Conservation (phyloP, 2,888 invertebrate species). For the Dryobotodes eremita region DNA sequence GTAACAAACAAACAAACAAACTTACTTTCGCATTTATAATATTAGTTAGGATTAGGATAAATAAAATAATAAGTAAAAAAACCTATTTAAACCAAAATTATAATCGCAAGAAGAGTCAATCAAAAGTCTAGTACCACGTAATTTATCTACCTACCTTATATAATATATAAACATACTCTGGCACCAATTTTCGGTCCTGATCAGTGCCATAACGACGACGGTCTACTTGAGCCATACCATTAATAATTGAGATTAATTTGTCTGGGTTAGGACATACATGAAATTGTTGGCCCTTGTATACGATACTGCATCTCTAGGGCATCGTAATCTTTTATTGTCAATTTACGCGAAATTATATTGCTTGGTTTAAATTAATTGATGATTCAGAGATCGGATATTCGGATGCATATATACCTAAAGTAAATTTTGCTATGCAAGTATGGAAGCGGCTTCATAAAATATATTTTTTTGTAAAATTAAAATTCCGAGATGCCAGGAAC, state of each 20-base stretch:
- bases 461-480: too few species aligned
- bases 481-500: too few species aligned
- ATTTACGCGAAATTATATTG: constrained; percentile 12
- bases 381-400: neutral
- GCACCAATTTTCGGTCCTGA: constrained; percentile 37
- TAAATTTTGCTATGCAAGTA: too few species aligned
- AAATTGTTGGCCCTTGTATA: constrained; percentile 31
- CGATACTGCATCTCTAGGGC: constrained; percentile 27
- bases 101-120: neutral
- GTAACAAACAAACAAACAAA: too few species aligned
- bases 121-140: neutral
- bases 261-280: constrained; percentile 27
- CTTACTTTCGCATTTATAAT: too few species aligned
- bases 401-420: too few species aligned
- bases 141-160: neutral
- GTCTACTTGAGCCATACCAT: constrained; percentile 39
- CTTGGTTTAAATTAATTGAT: constrained; percentile 11
- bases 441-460: too few species aligned
- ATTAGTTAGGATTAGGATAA: too few species aligned
- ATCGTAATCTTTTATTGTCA: constrained; percentile 24
- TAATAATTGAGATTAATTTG: constrained; percentile 59
- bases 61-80: too few species aligned
- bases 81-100: neutral
- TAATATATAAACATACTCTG: neutral
- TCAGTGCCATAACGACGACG: constrained; percentile 37